These are phyloP conservation scores for Zapornia atra DNA, from an alignment of 2,113 vertebrate genomes.

Conservation along the genomic window DNA sequence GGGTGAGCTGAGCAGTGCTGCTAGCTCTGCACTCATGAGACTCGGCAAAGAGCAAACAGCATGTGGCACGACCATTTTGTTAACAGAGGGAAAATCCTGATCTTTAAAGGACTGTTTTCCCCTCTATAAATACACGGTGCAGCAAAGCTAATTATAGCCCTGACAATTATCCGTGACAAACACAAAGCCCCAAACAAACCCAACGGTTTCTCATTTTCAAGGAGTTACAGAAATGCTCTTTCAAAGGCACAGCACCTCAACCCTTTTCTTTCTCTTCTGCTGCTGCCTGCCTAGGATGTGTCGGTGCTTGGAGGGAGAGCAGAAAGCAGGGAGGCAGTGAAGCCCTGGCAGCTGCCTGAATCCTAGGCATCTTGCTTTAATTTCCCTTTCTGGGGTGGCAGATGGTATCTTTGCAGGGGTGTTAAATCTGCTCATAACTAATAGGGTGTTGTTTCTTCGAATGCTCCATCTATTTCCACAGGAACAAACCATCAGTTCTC, in stretches of 20 bases:
- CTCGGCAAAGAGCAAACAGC: not conserved
- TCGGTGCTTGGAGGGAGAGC: not conserved
- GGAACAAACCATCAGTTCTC: not conserved
- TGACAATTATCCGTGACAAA: not conserved
- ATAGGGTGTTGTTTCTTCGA: not conserved
- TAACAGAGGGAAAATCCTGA: not conserved
- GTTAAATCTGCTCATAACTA: constrained; percentile 34
- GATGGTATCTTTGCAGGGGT: constrained; percentile 57
- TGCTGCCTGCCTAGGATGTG: not conserved
- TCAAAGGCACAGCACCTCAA: not conserved
- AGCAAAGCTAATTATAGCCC: constrained; percentile 21
- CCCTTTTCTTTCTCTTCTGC: not conserved
- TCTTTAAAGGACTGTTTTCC: not conserved
- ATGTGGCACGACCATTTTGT: not conserved
- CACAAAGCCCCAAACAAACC: not conserved
- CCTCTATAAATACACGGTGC: not conserved
- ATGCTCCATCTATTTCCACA: constrained; percentile 9
- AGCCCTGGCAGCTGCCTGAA: not conserved
- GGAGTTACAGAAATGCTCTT: not conserved
- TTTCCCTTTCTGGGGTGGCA: not conserved
- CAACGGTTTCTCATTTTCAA: not conserved
- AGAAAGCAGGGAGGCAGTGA: not conserved
- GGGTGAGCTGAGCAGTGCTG: not conserved
- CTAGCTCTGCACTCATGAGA: not conserved
- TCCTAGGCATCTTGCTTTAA: not conserved